Base-by-base conservation (phyloP, 1,140 invertebrate species). In the Bicyclus anynana region DNA sequence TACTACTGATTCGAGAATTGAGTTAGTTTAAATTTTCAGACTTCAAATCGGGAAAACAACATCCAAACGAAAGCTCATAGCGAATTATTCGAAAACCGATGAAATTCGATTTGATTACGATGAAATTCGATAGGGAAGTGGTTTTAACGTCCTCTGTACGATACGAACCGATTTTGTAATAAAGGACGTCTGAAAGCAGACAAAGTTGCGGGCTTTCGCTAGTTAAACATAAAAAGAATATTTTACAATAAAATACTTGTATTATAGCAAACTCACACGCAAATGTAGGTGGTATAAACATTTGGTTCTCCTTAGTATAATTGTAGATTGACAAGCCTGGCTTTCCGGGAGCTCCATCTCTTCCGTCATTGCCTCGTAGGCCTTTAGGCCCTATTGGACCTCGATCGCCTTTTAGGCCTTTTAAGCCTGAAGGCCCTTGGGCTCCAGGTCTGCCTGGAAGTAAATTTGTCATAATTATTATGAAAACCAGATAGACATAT, bases 201-300 rank as follows among this genome's bases (percentile, higher is more conserved):
- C n/a, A n/a, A n/a, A n/a, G n/a, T 26, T 26, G 7, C 3, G 23
- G 3, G 7, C 23, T n/a, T n/a, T n/a, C n/a, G n/a, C n/a, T n/a
- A n/a, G n/a, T n/a, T n/a, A n/a, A n/a, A n/a, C n/a, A n/a, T 7
- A 4, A 26, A 4, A 4, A 3, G 7, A 26, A 26, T 26, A 26
- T 4, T 26, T 26, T 7, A 29, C 27, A 2, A 7, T 29, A 7
- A 29, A 7, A 29, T 29, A 7, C 10, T 29, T 7, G 5, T 5
- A 9, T 2, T 7, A 7, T 7, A 29, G 27, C 27, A 29, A 33
- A 67, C 86, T 89, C 77, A 93, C 94, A 91, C 40, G 94, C 91
- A 70, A 96, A 95, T 13, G 93, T 92, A 29, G 95, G 95, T n/a
- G 95, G 94, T 65, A 95, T 94, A 7, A 96, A 90, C 27, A 95